A percentile compares a stretch with the other conserved stretches of the same genome.
Conservation (phyloP, 2,113 vertebrate species). For the Elanoides forficatus region DNA sequence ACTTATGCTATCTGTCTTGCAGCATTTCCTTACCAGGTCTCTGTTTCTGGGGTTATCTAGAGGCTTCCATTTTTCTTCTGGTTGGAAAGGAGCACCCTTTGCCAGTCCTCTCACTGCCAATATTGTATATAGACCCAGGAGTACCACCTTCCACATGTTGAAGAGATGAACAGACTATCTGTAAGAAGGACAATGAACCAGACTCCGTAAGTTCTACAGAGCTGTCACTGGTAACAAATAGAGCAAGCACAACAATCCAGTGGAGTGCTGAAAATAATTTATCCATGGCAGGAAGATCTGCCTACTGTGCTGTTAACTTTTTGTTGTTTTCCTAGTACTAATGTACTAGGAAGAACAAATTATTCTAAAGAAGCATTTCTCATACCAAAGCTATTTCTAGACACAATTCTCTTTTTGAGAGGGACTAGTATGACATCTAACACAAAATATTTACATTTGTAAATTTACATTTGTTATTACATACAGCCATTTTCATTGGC, state of each 20-base stretch:
- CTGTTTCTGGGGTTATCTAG: constrained; percentile 72
- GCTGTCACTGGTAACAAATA: not conserved
- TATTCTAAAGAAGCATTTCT: not conserved
- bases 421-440: not conserved
- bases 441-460: not conserved
- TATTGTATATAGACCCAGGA: constrained; percentile 30
- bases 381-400: not conserved
- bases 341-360: not conserved
- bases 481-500: not conserved
- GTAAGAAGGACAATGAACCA: not conserved
- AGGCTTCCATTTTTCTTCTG: constrained; percentile 71
- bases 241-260: not conserved
- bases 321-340: not conserved
- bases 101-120: constrained; percentile 4
- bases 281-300: not conserved
- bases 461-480: not conserved
- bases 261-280: not conserved
- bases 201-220: not conserved
- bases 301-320: not conserved
- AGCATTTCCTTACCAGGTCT: constrained; percentile 69
- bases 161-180: not conserved
- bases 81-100: constrained; percentile 26
- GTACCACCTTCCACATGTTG: constrained; percentile 41
- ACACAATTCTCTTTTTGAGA: not conserved
- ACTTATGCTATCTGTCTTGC: not conserved